A percentile compares a stretch with the other conserved stretches of the same genome.
Evolutionary conservation across 2,113 vertebrate genomes (phyloP).

Genomic region (Globicephala melas): DNA sequence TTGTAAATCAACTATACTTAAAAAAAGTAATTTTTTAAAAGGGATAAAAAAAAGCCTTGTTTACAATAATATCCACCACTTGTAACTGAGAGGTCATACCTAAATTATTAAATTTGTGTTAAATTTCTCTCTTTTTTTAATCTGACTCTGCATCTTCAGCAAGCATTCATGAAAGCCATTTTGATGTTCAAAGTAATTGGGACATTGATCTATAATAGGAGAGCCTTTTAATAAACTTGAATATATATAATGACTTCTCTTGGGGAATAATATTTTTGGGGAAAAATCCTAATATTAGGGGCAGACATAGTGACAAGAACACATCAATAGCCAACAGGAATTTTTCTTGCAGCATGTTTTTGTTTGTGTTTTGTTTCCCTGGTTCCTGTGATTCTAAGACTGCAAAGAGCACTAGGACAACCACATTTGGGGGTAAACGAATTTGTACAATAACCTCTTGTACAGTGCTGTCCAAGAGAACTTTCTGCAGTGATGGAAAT

Average conservation of each 20-base stretch:
- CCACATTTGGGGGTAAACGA: background rate
- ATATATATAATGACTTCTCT: background rate
- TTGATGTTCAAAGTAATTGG: conserved; percentile 8
- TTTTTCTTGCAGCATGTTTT: background rate
- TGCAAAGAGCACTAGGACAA: background rate
- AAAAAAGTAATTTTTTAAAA: background rate
- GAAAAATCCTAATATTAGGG: background rate
- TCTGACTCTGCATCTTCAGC: background rate
- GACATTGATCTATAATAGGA: background rate
- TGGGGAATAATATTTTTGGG: background rate
- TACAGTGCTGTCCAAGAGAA: background rate
- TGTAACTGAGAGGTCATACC: background rate
- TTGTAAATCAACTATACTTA: background rate
- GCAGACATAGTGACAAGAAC: background rate
- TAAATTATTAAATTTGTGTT: background rate
- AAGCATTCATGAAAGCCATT: background rate
- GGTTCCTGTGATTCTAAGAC: background rate
- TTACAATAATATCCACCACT: background rate
- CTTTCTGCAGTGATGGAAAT: background rate
- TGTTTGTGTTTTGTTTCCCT: background rate
- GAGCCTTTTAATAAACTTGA: background rate
- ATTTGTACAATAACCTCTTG: background rate
- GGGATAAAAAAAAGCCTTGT: background rate
- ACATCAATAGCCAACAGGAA: background rate
- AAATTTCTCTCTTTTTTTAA: background rate